These are phyloP conservation scores for Rutpela maculata DNA, from an alignment of 2,888 invertebrate species.

Conservation along the genomic window DNA sequence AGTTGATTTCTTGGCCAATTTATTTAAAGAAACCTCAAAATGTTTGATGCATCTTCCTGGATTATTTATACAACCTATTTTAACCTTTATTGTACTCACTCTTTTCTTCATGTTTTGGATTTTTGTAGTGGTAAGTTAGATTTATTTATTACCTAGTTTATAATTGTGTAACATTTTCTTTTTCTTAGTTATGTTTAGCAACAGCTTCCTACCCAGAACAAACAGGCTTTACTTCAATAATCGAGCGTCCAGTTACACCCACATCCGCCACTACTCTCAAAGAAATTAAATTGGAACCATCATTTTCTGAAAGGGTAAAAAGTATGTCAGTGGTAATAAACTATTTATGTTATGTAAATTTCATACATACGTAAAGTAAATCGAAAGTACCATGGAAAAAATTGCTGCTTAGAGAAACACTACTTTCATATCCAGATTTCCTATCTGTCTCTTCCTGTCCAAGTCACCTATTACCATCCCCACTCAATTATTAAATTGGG, in stretches of 20 bases:
- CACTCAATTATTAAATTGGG: no score
- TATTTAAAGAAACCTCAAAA: constrained; percentile 93
- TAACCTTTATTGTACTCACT: constrained; percentile 87
- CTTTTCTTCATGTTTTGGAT: constrained; percentile 92
- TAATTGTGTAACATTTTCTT: neutral
- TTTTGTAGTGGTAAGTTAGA: constrained; percentile 83
- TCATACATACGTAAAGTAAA: neutral
- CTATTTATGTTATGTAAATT: neutral
- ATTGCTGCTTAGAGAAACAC: no score
- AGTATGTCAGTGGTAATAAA: constrained; percentile 54
- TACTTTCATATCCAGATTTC: no score
- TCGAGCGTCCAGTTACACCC: constrained; percentile 29
- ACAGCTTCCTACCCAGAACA: constrained; percentile 83
- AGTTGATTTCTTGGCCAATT: constrained; percentile 86
- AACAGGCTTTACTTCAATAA: constrained; percentile 56
- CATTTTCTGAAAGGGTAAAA: constrained; percentile 61
- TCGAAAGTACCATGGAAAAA: neutral
- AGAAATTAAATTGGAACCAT: constrained; percentile 53
- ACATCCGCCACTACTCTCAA: constrained; percentile 38
- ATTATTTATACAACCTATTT: constrained; percentile 87
- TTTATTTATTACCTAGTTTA: neutral
- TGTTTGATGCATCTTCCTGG: constrained; percentile 91
- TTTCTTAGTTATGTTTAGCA: constrained; percentile 77
- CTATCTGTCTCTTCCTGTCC: no score
- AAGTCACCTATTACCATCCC: no score